These are phyloP conservation scores for Vanessa atalanta DNA, from an alignment of 1,140 invertebrate species.

Conservation along the genomic window DNA sequence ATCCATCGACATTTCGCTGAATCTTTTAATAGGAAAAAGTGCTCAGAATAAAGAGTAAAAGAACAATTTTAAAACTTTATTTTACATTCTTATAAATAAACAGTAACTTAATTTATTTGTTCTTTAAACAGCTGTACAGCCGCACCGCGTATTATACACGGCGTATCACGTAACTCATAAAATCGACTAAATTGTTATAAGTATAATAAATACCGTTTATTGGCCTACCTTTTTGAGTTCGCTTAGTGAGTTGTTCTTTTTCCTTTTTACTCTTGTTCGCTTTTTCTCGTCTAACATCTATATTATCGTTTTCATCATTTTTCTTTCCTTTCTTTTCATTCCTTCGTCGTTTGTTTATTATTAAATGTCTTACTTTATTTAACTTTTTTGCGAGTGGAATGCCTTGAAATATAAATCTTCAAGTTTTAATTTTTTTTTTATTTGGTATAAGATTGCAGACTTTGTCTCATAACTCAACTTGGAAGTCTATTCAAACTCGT, in stretches of 20 bases:
- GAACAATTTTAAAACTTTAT: not conserved
- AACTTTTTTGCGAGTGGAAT: slow-evolving; percentile 50
- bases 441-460: no score
- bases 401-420: slow-evolving; percentile 37
- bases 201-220: slow-evolving; percentile 25
- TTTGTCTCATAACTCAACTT: no score
- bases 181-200: slow-evolving; percentile 23
- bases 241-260: slow-evolving; percentile 11
- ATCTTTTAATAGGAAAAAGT: not conserved
- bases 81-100: not conserved
- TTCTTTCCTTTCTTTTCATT: slow-evolving; percentile 8
- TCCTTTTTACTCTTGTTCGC: slow-evolving; percentile 13
- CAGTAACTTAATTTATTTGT: not conserved
- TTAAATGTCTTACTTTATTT: slow-evolving; percentile 47
- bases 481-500: no score
- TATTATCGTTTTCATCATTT: slow-evolving; percentile 16
- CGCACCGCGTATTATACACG: not conserved
- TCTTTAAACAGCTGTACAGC: slow-evolving; percentile 2
- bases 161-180: slow-evolving; percentile 9
- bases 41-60: not conserved
- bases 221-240: slow-evolving; percentile 18
- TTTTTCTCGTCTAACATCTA: not conserved
- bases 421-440: not conserved
- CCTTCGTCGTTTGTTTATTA: slow-evolving; percentile 40
- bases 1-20: slow-evolving; percentile 48